A percentile compares a stretch with the other conserved stretches of the same genome.
phyloP scores from a whole-genome alignment of 2,888 invertebrate genomes.

The Eucera pruinosa region DNA sequence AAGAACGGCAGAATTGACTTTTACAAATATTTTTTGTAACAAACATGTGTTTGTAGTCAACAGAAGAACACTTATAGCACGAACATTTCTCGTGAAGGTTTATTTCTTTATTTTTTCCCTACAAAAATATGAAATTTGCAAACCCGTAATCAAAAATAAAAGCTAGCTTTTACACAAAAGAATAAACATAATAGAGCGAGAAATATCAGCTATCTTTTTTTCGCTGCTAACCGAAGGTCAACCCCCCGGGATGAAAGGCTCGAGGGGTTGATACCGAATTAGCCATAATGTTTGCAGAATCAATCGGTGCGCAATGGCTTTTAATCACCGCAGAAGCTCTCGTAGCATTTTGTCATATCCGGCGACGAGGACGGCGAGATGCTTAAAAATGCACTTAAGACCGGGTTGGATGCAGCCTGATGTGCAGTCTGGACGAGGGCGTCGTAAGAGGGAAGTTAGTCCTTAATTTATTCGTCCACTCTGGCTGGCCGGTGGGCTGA shows the following conservation, averaged over 20 bases:
- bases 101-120: too few relatives aligned
- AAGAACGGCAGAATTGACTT: too few relatives aligned
- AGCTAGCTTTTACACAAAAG: too few relatives aligned
- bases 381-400: constrained; percentile 69
- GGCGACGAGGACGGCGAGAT: constrained; percentile 54
- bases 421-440: constrained; percentile 72
- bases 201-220: neutral
- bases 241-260: neutral
- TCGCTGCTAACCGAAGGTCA: neutral
- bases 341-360: constrained; percentile 54
- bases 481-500: constrained; percentile 74
- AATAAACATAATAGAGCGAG: neutral
- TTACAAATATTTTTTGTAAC: too few relatives aligned
- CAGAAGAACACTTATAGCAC: too few relatives aligned
- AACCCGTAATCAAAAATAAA: too few relatives aligned
- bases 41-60: too few relatives aligned
- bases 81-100: too few relatives aligned
- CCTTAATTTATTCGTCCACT: constrained; percentile 79
- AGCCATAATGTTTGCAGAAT: constrained; percentile 33
- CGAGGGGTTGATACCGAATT: constrained; percentile 5
- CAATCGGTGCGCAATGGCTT: constrained; percentile 37
- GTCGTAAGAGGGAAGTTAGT: constrained; percentile 80
- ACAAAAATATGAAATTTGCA: too few relatives aligned
- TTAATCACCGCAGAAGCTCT: constrained; percentile 41
- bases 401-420: constrained; percentile 53